Evolutionary conservation across 2,797 vertebrate genomes (phyloP).

Genomic region (Cuniculus paca): DNA sequence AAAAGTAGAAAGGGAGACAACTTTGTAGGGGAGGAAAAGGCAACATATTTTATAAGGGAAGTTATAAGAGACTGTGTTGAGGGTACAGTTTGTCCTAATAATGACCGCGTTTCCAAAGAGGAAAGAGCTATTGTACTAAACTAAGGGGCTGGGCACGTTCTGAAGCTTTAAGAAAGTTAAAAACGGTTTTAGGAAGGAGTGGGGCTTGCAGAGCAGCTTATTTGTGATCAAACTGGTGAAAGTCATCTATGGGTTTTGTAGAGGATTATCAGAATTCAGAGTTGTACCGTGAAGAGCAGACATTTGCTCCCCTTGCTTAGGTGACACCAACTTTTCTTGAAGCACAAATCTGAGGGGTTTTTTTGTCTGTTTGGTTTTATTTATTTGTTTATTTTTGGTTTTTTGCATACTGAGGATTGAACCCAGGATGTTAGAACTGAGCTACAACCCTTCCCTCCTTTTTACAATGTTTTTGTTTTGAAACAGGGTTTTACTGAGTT

Average conservation of each 20-base stretch:
- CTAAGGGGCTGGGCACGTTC: too few relatives aligned
- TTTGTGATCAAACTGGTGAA: neutral
- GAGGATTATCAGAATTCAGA: neutral
- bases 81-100: neutral
- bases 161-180: neutral
- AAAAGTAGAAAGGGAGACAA: neutral
- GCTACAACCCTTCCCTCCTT: neutral
- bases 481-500: neutral
- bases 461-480: neutral
- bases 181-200: neutral
- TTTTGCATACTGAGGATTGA: neutral
- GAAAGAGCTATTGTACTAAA: too few relatives aligned
- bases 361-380: too few relatives aligned
- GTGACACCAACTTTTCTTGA: neutral
- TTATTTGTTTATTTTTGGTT: too few relatives aligned
- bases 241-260: too few relatives aligned
- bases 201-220: too few relatives aligned
- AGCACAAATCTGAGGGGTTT: neutral
- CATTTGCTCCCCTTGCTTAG: neutral
- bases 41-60: neutral
- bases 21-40: neutral
- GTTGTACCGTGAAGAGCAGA: too few relatives aligned
- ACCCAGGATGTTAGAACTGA: neutral
- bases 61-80: neutral
- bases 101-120: too few relatives aligned